Evolutionary conservation across 2,888 invertebrate genomes (phyloP).

Genomic region (Pteria penguin): DNA sequence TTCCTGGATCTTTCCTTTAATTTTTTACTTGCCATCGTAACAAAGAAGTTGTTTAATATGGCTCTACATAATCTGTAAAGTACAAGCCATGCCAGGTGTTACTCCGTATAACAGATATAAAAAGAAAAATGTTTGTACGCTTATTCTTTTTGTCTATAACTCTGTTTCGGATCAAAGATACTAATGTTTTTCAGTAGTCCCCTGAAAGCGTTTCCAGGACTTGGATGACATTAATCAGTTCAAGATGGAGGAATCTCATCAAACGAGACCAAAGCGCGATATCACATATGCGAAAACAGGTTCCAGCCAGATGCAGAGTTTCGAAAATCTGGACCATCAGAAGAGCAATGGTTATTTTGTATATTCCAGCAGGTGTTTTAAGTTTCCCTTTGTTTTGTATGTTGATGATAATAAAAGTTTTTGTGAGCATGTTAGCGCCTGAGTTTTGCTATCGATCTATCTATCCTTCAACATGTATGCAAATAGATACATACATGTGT

Average conservation of each 20-base stretch:
- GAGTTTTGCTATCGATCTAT: too few species aligned
- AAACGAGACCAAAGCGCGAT: constrained; percentile 8
- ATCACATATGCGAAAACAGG: neutral
- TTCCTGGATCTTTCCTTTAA: too few species aligned
- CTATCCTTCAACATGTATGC: too few species aligned
- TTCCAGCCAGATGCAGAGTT: neutral
- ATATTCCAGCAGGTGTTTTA: neutral
- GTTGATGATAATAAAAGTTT: too few species aligned
- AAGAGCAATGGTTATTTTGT: neutral
- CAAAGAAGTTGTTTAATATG: too few species aligned
- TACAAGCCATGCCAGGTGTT: too few species aligned
- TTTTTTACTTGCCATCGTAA: too few species aligned
- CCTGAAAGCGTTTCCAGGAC: constrained; percentile 27
- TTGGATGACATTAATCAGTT: constrained; percentile 37
- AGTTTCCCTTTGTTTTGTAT: neutral
- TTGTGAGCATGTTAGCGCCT: too few species aligned
- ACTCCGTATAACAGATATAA: too few species aligned
- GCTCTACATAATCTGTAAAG: too few species aligned
- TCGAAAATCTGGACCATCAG: neutral
- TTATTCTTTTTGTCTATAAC: constrained; percentile 15
- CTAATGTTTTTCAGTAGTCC: constrained; percentile 31
- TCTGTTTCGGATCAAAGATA: constrained; percentile 33
- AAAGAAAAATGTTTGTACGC: neutral
- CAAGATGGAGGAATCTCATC: constrained; percentile 24
- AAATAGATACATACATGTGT: too few species aligned